Conservation (phyloP, 2,797 vertebrate species). For the Sebastes itinus region DNA sequence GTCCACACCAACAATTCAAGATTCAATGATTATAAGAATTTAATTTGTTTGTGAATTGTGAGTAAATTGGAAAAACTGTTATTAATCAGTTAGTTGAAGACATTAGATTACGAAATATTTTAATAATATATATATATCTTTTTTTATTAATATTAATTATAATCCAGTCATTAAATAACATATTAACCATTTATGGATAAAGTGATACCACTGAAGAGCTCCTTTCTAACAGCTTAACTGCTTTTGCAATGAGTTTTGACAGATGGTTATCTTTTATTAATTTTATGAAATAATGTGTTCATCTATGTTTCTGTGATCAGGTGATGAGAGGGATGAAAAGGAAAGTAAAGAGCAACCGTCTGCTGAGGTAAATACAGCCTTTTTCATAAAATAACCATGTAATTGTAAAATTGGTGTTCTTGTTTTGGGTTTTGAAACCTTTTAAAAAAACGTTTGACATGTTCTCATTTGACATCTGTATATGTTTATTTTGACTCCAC, state of each 20-base stretch:
- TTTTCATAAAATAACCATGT: background rate
- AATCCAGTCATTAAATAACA: background rate
- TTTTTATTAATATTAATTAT: no score
- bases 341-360: conserved; percentile 36
- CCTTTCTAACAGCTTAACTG: background rate
- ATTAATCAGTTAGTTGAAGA: background rate
- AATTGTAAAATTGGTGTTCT: background rate
- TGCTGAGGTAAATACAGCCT: conserved; percentile 40
- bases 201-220: background rate
- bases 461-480: background rate
- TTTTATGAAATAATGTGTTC: background rate
- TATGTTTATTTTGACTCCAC: background rate
- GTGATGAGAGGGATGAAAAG: conserved; percentile 44
- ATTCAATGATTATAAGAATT: background rate
- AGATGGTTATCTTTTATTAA: background rate
- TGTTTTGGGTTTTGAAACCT: background rate
- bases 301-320: conserved; percentile 41
- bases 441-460: background rate
- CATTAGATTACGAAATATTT: background rate
- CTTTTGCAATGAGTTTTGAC: background rate
- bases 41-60: background rate
- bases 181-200: background rate
- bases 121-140: background rate
- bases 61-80: background rate
- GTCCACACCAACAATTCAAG: background rate